Percentiles rank a stretch among this genome's conserved stretches.
phyloP scores from a whole-genome alignment of 2,113 vertebrate species.

The Malurus alboscapulatus region DNA sequence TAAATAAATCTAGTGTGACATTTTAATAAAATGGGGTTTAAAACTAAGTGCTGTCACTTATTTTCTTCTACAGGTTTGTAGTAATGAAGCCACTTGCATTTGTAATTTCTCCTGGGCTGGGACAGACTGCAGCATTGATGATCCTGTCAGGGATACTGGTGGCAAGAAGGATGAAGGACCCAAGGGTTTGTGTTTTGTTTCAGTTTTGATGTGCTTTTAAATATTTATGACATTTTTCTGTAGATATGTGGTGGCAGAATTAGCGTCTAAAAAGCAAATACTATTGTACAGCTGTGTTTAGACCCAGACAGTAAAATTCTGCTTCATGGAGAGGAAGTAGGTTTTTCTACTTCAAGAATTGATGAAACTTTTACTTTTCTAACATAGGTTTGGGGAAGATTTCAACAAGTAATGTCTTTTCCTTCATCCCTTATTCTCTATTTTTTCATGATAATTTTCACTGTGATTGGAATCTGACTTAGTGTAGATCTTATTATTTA shows the following conservation, averaged over 20 bases:
- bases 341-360: neutral
- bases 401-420: neutral
- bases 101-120: slow-evolving; percentile 95
- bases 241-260: neutral
- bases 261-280: neutral
- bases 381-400: neutral
- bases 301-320: neutral
- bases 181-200: slow-evolving; percentile 91
- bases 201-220: slow-evolving; percentile 35
- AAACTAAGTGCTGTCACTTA: neutral
- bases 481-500: neutral
- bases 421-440: neutral
- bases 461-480: neutral
- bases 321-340: neutral
- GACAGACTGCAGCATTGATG: slow-evolving; percentile 96
- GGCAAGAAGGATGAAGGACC: slow-evolving; percentile 86
- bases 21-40: neutral
- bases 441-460: neutral
- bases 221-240: neutral
- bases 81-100: slow-evolving; percentile 97
- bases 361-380: neutral
- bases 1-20: neutral
- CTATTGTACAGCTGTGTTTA: neutral
- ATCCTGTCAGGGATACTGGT: slow-evolving; percentile 83
- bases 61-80: slow-evolving; percentile 84